phyloP scores from a whole-genome alignment of 2,797 vertebrate genomes.

The Carcharodon carcharias region DNA sequence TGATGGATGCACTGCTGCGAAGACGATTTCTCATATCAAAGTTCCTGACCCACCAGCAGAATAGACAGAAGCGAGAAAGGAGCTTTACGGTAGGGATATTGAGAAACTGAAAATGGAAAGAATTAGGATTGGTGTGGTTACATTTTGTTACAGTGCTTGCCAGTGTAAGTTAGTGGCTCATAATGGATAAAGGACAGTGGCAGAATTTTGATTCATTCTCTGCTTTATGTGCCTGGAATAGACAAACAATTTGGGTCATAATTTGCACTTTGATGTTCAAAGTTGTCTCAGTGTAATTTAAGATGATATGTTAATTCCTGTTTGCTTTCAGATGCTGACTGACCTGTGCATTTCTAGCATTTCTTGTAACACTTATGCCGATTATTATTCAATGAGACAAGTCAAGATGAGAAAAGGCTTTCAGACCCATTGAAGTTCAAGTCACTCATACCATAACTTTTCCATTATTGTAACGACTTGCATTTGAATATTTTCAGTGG shows the following conservation, averaged over 20 bases:
- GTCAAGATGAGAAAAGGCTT: background rate
- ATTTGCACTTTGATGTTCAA: background rate
- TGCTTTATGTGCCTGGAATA: background rate
- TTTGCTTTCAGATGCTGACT: background rate
- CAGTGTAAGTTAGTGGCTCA: background rate
- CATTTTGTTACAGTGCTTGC: background rate
- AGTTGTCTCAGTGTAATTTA: background rate
- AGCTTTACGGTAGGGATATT: background rate
- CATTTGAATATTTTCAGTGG: background rate
- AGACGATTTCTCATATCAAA: background rate
- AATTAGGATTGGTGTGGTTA: background rate
- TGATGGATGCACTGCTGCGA: background rate
- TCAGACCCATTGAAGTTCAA: background rate
- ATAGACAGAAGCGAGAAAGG: background rate
- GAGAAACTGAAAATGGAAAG: background rate
- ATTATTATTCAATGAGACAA: background rate
- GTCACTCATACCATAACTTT: background rate
- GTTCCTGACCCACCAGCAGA: too few species aligned
- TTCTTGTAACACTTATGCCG: background rate
- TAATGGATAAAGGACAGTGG: background rate
- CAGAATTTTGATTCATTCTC: background rate
- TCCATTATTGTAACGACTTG: background rate
- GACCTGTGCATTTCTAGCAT: background rate
- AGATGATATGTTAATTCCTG: background rate
- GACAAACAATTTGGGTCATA: background rate